Evolutionary conservation across 1,140 invertebrate genomes (phyloP), one percentile per base, ranked within the genome.

Genomic region (Piezodorus guildinii): DNA sequence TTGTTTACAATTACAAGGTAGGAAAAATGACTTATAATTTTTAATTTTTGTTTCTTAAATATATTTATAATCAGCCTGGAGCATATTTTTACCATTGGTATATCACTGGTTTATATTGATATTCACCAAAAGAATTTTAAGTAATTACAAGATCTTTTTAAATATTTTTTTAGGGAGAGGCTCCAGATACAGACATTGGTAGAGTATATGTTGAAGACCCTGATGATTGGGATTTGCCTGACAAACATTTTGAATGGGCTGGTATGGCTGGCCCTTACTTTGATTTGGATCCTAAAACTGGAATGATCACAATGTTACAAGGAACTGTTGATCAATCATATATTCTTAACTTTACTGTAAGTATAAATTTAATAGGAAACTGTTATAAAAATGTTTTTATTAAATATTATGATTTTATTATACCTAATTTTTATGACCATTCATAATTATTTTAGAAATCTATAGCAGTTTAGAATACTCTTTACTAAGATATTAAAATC

Each of bases 191-290:
- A 0, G 81, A 86, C 67, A 91, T 96, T 52, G 94, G 94, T 0
- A 77, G 90, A 23, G 91, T 96, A 1, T 96, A 90, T 73, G 91
- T 94, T 0, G 81, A 89, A 30, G 94, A 97, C 76, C 78, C 82
- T 0, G 94, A 97, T 72, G 94, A 96, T 72, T 96, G 92, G 91
- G 94, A 97, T 76, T 74, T 94, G 49, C 81, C 83, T 0, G 91
- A 96, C 72, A 97, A 97, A 76, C 72, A 77, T 2, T 97, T 94
- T 68, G 74, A 75, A 14, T 90, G 87, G 87, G 73, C 75, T 43
- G 70, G 72, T 39, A 71, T 72, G 2, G 69, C 75, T 0, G 74
- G 81, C 67, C 74, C 81, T 0, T 77, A 83, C 62, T 92, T 91
- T 72, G 74, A 78, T 4, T 76, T 94, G 1, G 80, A 90, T 70